Conservation (phyloP, 2,888 invertebrate species). For the Ypsolopha sequella region DNA sequence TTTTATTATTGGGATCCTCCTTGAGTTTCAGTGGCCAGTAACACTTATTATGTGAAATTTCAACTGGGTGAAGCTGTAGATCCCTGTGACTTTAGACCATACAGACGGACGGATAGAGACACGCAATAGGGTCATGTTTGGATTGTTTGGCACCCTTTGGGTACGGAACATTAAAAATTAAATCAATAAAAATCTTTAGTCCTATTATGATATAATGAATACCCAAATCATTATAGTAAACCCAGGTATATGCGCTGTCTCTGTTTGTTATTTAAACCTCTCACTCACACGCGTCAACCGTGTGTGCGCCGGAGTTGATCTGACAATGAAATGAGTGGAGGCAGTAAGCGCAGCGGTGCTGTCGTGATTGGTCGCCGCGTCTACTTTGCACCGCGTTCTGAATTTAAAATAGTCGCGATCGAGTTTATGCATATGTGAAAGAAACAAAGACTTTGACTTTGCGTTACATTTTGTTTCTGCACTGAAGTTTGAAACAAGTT, state of each 20-base stretch:
- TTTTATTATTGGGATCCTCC: too few species aligned
- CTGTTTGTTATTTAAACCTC: conserved; percentile 24
- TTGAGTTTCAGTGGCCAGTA: too few species aligned
- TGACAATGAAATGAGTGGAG: conserved; percentile 24
- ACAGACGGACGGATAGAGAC: too few species aligned
- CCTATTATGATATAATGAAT: too few species aligned
- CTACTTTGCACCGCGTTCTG: conserved; percentile 30
- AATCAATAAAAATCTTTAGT: too few species aligned
- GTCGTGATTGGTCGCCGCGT: conserved; percentile 50
- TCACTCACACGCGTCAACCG: conserved; percentile 37
- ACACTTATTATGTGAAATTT: too few species aligned
- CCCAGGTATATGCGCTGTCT: conserved; percentile 45
- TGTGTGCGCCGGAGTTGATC: conserved; percentile 57
- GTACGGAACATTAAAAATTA: too few species aligned
- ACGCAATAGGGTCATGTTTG: too few species aligned
- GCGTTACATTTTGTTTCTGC: conserved; percentile 26
- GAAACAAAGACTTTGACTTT: conserved; percentile 34
- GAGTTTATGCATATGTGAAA: conserved; percentile 25
- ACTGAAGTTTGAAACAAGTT: conserved; percentile 5
- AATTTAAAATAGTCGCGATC: conserved; percentile 53
- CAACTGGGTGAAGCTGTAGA: too few species aligned
- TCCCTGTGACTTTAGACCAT: too few species aligned
- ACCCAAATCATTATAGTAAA: too few species aligned
- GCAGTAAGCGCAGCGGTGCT: conserved; percentile 60
- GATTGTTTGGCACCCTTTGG: too few species aligned